Base-by-base conservation (phyloP, 1,140 invertebrate genomes). In the Trachelipus rathkii region DNA sequence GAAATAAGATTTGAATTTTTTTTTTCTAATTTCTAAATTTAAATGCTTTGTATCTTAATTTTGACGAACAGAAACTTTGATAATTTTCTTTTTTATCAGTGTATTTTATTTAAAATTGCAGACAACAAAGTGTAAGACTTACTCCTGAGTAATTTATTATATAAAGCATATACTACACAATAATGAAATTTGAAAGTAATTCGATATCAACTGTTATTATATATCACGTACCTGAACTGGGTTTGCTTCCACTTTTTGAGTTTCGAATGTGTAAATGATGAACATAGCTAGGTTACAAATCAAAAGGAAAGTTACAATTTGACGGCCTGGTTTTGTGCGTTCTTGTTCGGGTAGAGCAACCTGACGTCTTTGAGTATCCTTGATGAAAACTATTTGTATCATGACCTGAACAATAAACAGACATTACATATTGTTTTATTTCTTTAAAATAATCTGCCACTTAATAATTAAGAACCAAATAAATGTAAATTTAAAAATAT, bases 271-370 rank as follows among this genome's bases (percentile, higher is more conserved):
- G 84, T 95, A 95, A 83, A 96, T 94, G 76, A 95, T 90, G 92
- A 94, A 96, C 91, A 96, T 94, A 78, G 94, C 95, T 73, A 96
- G 89, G 85, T 98, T 98, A 86, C 93, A 95, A 83, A 98, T 95
- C 19, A 97, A 89, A 67, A 98, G 86, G 87, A 97, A 97, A 50
- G 95, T 97, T 44, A 98, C 95, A 70, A 96, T 91, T 85, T 98
- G 95, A 74, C 95, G 89, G 0, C 95, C 96, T 0, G 95, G 95
- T 86, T 97, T 97, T 83, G 91, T 93, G 78, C 93, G 90, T 83
- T 96, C 94, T 82, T 97, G 95, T 85, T 95, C 93, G 0, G 92
- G 92, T 46, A 95, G 87, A 82, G 94, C 91, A n/a, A 96, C 93
- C 60, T 93, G 90, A 80, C 94, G 91, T 24, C 95, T 90, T 2